Evolutionary conservation across 2,888 invertebrate genomes (phyloP).

Genomic region (Torymus aiolomorphi): DNA sequence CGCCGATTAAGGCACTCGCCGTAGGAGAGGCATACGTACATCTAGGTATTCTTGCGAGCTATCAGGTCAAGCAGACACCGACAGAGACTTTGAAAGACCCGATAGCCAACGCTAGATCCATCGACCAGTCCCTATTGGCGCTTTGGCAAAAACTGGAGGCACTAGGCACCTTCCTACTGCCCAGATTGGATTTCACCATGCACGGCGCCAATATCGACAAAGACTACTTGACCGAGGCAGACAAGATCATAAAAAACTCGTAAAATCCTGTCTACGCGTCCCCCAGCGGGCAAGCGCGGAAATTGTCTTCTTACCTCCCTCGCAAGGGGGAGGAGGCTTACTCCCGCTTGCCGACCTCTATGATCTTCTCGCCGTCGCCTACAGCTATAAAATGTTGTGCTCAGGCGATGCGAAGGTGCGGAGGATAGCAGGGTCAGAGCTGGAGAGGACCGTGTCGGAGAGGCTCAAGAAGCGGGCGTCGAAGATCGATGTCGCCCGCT

Average conservation of each 20-base stretch:
- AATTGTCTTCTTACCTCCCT: conserved; percentile 58
- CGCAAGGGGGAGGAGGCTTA: conserved; percentile 64
- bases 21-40: too few species aligned
- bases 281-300: conserved; percentile 68
- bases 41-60: too few species aligned
- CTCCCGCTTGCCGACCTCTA: conserved; percentile 64
- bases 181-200: conserved; percentile 64
- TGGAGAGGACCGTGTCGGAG: conserved; percentile 57
- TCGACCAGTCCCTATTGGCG: too few species aligned
- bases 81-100: too few species aligned
- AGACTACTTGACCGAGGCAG: conserved; percentile 59
- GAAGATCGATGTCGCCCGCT: conserved; percentile 58
- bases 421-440: conserved; percentile 58
- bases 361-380: conserved; percentile 63
- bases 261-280: conserved; percentile 65
- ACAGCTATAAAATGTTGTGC: conserved; percentile 66
- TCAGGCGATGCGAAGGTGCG: conserved; percentile 59
- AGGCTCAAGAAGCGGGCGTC: conserved; percentile 34
- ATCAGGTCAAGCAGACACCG: too few species aligned
- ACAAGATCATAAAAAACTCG: conserved; percentile 60
- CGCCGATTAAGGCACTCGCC: too few species aligned
- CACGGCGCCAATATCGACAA: conserved; percentile 63
- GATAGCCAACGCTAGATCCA: too few species aligned
- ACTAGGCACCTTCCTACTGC: conserved; percentile 53
- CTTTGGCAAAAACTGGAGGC: conserved; percentile 10